phyloP scores from a whole-genome alignment of 2,888 invertebrate genomes.

The Atethmia centrago region DNA sequence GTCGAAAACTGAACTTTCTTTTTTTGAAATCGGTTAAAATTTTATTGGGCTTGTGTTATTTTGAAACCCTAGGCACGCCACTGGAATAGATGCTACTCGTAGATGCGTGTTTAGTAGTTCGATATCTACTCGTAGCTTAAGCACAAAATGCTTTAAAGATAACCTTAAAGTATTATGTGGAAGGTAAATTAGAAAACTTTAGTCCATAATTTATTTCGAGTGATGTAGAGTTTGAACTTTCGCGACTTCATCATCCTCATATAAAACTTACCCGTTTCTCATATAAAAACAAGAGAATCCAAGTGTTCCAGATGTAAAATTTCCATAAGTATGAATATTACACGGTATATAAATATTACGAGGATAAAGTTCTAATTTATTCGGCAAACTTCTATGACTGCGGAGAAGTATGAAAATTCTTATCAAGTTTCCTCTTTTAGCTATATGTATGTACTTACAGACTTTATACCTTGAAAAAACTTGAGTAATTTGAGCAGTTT shows the following conservation, averaged over 20 bases:
- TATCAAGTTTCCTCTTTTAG: conserved; percentile 25
- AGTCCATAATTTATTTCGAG: not conserved
- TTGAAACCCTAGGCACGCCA: too few relatives aligned
- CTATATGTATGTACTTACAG: not conserved
- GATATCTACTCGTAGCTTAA: not conserved
- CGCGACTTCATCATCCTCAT: not conserved
- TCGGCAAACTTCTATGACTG: conserved; percentile 46
- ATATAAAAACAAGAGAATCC: conserved; percentile 3
- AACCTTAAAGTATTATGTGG: too few relatives aligned
- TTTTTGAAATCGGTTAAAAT: too few relatives aligned
- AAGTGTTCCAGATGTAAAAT: conserved; percentile 26
- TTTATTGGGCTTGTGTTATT: too few relatives aligned
- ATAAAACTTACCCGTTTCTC: not conserved
- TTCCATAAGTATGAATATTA: conserved; percentile 41
- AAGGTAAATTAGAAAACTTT: not conserved
- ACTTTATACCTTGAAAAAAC: conserved; percentile 21
- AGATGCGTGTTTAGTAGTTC: not conserved
- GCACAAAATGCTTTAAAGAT: not conserved
- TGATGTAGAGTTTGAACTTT: conserved; percentile 6
- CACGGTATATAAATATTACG: conserved; percentile 21
- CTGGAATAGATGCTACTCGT: too few relatives aligned
- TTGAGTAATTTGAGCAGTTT: conserved; percentile 38
- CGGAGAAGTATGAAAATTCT: conserved; percentile 52
- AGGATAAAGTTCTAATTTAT: conserved; percentile 59
- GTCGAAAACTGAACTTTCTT: too few relatives aligned